These are phyloP conservation scores for Helleia helle DNA, from an alignment of 2,888 invertebrate species.

Conservation along the genomic window DNA sequence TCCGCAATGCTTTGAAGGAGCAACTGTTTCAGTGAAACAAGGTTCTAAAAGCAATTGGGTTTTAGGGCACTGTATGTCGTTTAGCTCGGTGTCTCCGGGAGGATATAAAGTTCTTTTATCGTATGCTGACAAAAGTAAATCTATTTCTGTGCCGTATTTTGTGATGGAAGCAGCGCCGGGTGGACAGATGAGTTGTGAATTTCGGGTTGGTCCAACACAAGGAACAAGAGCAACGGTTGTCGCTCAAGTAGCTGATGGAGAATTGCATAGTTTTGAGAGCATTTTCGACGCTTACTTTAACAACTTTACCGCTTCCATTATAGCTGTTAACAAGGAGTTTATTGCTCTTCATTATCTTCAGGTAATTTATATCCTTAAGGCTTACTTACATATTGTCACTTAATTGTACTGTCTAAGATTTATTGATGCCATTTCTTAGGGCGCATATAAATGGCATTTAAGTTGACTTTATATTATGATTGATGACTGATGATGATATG, in stretches of 20 bases:
- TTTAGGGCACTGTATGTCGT: slow-evolving; percentile 53
- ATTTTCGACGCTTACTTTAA: slow-evolving; percentile 55
- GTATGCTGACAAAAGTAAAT: slow-evolving; percentile 45
- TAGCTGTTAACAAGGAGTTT: slow-evolving; percentile 60
- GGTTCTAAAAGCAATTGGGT: slow-evolving; percentile 46
- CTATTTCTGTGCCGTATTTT: slow-evolving; percentile 48
- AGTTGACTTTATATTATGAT: too few species aligned
- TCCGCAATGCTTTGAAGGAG: slow-evolving; percentile 68
- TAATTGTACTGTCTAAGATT: too few species aligned
- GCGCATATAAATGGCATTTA: too few species aligned
- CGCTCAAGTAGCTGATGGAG: slow-evolving; percentile 52
- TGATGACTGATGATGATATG: too few species aligned
- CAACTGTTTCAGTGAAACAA: slow-evolving; percentile 51
- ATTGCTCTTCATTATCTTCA: slow-evolving; percentile 61
- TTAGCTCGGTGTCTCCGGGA: slow-evolving; percentile 64
- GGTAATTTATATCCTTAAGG: slow-evolving; percentile 29
- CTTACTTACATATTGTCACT: too few species aligned
- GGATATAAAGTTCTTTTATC: slow-evolving; percentile 58
- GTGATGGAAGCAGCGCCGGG: slow-evolving; percentile 65
- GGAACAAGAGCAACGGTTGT: slow-evolving; percentile 51
- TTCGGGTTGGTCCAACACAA: slow-evolving; percentile 49
- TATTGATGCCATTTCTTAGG: too few species aligned
- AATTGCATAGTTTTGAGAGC: slow-evolving; percentile 58
- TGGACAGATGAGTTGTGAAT: slow-evolving; percentile 60
- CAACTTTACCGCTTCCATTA: slow-evolving; percentile 50